These are phyloP conservation scores for Yponomeuta malinellus DNA, from an alignment of 2,888 invertebrate species.

Conservation along the genomic window DNA sequence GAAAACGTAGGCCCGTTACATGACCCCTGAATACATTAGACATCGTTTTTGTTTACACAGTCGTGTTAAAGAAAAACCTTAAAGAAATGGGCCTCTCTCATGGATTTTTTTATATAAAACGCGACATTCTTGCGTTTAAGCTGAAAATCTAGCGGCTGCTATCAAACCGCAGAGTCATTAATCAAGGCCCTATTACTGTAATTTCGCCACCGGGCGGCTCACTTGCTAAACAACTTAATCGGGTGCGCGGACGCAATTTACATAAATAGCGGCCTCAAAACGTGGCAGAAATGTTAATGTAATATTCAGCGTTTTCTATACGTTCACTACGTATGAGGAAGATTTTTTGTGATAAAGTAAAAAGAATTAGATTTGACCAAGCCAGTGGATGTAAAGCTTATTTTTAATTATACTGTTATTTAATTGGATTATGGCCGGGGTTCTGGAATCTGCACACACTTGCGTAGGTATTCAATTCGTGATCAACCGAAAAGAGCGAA, in stretches of 20 bases:
- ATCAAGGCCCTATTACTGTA: conserved; percentile 37
- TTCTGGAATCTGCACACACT: too few relatives aligned
- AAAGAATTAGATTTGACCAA: too few relatives aligned
- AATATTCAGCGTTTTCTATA: background rate
- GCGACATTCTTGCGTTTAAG: background rate
- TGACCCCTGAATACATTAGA: too few relatives aligned
- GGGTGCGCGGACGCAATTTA: conserved; percentile 34
- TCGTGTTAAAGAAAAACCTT: too few relatives aligned
- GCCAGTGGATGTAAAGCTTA: too few relatives aligned
- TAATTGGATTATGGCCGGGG: too few relatives aligned
- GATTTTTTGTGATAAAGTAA: background rate
- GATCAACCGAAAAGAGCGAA: too few relatives aligned
- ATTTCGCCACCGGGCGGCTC: conserved; percentile 34
- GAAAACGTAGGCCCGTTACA: too few relatives aligned
- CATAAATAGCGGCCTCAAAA: conserved; percentile 35
- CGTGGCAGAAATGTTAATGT: background rate
- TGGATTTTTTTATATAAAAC: background rate
- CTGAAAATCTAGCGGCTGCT: conserved; percentile 12
- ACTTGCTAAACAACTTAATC: conserved; percentile 52
- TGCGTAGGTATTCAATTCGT: too few relatives aligned
- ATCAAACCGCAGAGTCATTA: conserved; percentile 33
- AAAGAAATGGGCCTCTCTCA: background rate
- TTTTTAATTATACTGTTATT: too few relatives aligned
- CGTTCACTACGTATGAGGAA: background rate
- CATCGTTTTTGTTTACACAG: too few relatives aligned